Base-by-base conservation (phyloP, 2,113 vertebrate genomes). In the Aptenodytes patagonicus region DNA sequence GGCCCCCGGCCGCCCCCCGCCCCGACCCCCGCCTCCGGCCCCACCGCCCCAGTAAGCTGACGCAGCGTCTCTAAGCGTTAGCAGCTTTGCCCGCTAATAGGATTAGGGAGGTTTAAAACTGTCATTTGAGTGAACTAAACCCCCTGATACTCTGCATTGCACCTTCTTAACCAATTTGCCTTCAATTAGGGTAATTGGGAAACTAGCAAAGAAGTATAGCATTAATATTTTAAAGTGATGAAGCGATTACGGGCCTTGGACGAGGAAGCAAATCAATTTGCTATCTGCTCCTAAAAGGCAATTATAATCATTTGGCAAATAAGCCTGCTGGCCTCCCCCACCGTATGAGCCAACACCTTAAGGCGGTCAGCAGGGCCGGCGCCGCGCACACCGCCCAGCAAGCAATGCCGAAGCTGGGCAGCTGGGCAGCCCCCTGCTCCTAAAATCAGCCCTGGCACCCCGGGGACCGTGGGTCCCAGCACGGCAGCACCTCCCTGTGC, bases 91-190 rank as follows among this genome's bases (percentile, higher is more conserved):
- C 97, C 54, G 88, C 98, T 99, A 99, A 99, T 99, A 99, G 98
- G 99, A 99, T 99, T 98, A 99, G 97, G 54, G 87, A 96, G 98
- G 98, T 98, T 98, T 99, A 99, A 98, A 97, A 97, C 98, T 99
- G 98, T 99, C 98, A 98, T 99, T 98, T 98, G 98, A 98, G 98
- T 98, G 98, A 99, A 98, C 98, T 99, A 99, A 98, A 98, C 98
- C 97, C 97, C 98, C 98, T 98, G 98, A 98, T 98, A 98, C 98
- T 98, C 97, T 98, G 97, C 97, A 97, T 98, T 98, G 98, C 96
- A 97, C 98, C 98, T 97, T 98, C 98, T 99, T 99, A 98, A 98
- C 98, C 98, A 98, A 98, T 98, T 98, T 98, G 97, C 98, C 97
- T 97, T 98, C 98, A 98, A 98, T 99, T 99, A 98, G 97, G 97